Conservation (phyloP, 2,797 vertebrate genomes). For the Pangasius mekongensis region DNA sequence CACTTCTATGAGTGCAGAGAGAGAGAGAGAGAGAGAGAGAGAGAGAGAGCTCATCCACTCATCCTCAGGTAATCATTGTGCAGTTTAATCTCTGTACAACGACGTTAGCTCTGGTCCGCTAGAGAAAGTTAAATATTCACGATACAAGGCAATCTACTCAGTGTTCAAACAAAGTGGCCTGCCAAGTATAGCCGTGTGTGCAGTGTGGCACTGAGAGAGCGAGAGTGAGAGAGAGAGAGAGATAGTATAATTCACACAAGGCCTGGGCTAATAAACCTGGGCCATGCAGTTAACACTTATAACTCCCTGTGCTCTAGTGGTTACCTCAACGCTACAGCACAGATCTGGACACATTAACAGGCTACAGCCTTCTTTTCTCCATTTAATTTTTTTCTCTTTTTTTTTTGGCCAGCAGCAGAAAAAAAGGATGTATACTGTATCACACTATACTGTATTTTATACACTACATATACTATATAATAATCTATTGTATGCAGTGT, state of each 20-base stretch:
- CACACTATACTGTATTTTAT: neutral
- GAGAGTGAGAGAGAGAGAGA: neutral
- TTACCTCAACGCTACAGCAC: constrained; percentile 75
- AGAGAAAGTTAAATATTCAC: constrained; percentile 77
- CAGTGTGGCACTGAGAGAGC: constrained; percentile 58
- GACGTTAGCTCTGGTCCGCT: constrained; percentile 60
- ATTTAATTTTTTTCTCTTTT: constrained; percentile 43
- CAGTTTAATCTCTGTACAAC: constrained; percentile 67
- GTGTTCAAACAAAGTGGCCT: constrained; percentile 78
- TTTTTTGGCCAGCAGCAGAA: neutral
- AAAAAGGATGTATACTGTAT: neutral
- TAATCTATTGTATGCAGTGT: neutral
- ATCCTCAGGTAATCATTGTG: constrained; percentile 63
- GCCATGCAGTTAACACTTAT: constrained; percentile 77
- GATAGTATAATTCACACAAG: constrained; percentile 78
- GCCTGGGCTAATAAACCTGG: constrained; percentile 82
- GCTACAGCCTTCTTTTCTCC: constrained; percentile 69
- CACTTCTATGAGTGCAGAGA: constrained; percentile 52
- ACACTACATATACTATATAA: neutral
- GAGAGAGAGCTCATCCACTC: constrained; percentile 40
- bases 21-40: constrained; percentile 25
- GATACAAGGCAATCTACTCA: constrained; percentile 71
- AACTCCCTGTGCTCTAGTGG: constrained; percentile 72
- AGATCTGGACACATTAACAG: constrained; percentile 80
- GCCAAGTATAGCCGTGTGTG: constrained; percentile 74